These are phyloP conservation scores for Dasyprocta punctata DNA, from an alignment of 2,113 vertebrate genomes.

Conservation along the genomic window DNA sequence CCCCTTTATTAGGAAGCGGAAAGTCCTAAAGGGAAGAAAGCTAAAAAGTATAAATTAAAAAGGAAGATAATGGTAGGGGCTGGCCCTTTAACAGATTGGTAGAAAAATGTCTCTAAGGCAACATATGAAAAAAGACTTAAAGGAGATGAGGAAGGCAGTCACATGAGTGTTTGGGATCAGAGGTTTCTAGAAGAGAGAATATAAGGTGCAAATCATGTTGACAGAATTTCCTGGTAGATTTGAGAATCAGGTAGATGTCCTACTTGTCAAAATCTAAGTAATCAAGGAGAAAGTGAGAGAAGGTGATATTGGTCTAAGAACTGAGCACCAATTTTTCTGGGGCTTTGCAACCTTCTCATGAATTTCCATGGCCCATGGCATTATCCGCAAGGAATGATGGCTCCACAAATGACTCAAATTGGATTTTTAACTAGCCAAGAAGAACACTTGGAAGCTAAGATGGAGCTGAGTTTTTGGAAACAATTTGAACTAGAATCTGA, in stretches of 20 bases:
- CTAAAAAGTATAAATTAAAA: too few relatives aligned
- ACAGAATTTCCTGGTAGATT: background rate
- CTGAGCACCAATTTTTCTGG: background rate
- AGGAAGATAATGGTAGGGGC: background rate
- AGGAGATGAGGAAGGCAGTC: background rate
- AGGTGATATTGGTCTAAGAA: fast-evolving
- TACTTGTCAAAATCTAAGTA: background rate
- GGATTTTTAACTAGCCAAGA: background rate
- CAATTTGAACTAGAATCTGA: too few relatives aligned
- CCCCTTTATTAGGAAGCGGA: background rate
- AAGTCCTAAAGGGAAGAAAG: background rate
- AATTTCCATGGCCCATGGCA: background rate
- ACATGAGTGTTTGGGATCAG: too few relatives aligned
- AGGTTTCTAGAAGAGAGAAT: background rate
- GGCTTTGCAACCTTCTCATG: background rate
- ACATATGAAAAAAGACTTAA: background rate
- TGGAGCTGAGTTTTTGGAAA: too few relatives aligned
- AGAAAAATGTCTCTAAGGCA: background rate
- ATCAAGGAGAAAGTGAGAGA: background rate
- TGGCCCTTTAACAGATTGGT: background rate
- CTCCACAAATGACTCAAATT: background rate
- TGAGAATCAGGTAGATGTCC: background rate
- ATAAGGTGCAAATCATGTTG: background rate
- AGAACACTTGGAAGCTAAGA: background rate
- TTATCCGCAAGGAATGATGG: background rate